Percentiles rank a stretch among this genome's conserved stretches.
These are phyloP conservation scores for Ischnura elegans DNA, from an alignment of 2,888 invertebrate species.

Conservation along the genomic window DNA sequence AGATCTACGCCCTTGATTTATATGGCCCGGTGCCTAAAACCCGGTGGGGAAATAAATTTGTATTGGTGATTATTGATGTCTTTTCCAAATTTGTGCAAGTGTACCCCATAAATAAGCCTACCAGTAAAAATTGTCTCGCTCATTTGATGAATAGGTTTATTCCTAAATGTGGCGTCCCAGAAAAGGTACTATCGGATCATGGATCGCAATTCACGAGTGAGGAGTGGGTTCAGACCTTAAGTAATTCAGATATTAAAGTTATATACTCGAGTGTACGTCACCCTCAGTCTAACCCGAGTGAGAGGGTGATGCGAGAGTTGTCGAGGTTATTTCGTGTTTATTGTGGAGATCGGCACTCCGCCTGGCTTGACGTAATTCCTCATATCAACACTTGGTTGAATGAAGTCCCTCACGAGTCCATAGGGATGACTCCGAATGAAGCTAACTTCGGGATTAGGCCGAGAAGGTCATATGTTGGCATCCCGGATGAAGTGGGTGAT, in stretches of 20 bases:
- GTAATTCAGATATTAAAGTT: neutral
- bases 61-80: no score
- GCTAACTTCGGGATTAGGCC: neutral
- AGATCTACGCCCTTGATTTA: no score
- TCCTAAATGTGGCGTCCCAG: neutral
- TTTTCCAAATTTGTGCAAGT: no score
- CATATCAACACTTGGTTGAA: neutral
- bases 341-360: neutral
- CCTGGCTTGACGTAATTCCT: no score
- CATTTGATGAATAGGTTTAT: neutral
- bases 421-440: neutral
- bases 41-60: no score
- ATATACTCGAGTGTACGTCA: neutral
- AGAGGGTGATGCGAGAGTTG: neutral
- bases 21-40: no score
- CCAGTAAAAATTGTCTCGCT: neutral
- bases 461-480: no score
- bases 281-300: constrained; percentile 11
- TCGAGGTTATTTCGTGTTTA: neutral
- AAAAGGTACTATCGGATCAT: neutral
- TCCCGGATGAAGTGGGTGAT: no score
- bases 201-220: neutral
- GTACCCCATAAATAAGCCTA: neutral
- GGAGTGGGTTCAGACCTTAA: neutral
- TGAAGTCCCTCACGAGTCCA: neutral